phyloP scores from a whole-genome alignment of 2,113 vertebrate species.

The Chaenocephalus aceratus region DNA sequence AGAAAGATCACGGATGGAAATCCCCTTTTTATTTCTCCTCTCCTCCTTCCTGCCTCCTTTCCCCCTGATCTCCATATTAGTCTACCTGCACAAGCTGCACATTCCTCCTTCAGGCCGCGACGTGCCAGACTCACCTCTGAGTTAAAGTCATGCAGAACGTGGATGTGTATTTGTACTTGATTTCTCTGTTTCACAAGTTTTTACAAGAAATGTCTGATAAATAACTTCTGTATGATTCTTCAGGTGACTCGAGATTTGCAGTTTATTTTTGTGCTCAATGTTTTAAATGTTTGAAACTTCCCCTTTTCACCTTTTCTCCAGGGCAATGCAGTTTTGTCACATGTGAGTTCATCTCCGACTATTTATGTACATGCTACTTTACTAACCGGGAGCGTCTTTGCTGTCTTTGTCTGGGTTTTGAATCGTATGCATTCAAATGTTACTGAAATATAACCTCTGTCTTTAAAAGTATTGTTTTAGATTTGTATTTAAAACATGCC shows the following conservation, averaged over 20 bases:
- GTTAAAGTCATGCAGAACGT: slow-evolving; percentile 1
- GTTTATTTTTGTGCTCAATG: slow-evolving; percentile 8
- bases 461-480: neutral
- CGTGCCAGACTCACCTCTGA: slow-evolving; percentile 46
- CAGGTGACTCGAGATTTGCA: slow-evolving; percentile 36
- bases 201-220: slow-evolving; percentile 15
- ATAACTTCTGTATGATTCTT: neutral
- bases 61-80: neutral
- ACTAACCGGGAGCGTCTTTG: slow-evolving; percentile 47
- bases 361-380: slow-evolving; percentile 10
- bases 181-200: slow-evolving; percentile 7
- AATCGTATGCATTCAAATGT: slow-evolving; percentile 4
- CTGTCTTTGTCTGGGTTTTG: slow-evolving; percentile 6
- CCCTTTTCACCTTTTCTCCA: slow-evolving; percentile 54
- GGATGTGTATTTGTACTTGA: neutral
- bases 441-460: neutral
- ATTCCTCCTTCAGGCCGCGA: slow-evolving; percentile 75
- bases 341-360: slow-evolving; percentile 76
- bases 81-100: slow-evolving; percentile 13
- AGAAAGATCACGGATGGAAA: neutral
- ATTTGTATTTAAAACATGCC: too few species aligned
- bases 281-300: slow-evolving; percentile 50
- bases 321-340: slow-evolving; percentile 76
- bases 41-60: neutral
- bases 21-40: neutral